Evolutionary conservation across 2,888 invertebrate genomes (phyloP).

Genomic region (Bellardia bayeri): DNA sequence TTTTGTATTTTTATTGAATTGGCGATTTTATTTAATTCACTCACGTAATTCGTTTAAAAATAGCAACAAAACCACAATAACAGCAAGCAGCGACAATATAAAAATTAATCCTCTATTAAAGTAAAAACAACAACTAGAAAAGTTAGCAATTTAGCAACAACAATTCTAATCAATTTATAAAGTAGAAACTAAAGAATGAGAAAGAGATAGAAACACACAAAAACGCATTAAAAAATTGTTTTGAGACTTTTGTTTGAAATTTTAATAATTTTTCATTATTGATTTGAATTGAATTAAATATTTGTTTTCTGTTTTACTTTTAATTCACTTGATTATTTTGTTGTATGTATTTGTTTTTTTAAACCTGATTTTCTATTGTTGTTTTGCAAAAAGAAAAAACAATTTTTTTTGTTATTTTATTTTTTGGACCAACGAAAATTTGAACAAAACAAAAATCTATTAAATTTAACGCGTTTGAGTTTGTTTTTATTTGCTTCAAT

Average conservation of each 20-base stretch:
- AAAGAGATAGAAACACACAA: neutral
- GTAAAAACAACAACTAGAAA: conserved; percentile 21
- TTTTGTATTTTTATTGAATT: conserved; percentile 2
- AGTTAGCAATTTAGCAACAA: conserved; percentile 19
- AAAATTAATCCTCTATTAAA: conserved; percentile 45
- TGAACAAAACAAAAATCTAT: conserved; percentile 46
- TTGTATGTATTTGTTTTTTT: conserved; percentile 19
- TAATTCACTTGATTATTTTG: conserved; percentile 44
- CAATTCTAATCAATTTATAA: conserved; percentile 19
- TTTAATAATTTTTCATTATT: neutral
- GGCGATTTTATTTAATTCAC: conserved; percentile 48
- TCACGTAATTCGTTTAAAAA: conserved; percentile 65
- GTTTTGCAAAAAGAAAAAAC: conserved; percentile 42
- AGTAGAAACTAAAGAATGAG: neutral
- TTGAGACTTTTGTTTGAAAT: conserved; percentile 2
- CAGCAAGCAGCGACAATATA: conserved; percentile 35
- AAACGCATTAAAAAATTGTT: conserved; percentile 59
- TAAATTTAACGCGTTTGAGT: conserved; percentile 62
- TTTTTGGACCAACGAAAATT: conserved; percentile 35
- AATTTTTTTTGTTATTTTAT: conserved; percentile 25
- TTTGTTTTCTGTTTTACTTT: conserved; percentile 32
- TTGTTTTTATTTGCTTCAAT: conserved; percentile 18
- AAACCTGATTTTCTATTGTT: conserved; percentile 35
- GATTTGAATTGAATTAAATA: conserved; percentile 8
- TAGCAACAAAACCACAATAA: conserved; percentile 23